phyloP scores from a whole-genome alignment of 2,888 invertebrate genomes.

The Hipparchia sbordonii region DNA sequence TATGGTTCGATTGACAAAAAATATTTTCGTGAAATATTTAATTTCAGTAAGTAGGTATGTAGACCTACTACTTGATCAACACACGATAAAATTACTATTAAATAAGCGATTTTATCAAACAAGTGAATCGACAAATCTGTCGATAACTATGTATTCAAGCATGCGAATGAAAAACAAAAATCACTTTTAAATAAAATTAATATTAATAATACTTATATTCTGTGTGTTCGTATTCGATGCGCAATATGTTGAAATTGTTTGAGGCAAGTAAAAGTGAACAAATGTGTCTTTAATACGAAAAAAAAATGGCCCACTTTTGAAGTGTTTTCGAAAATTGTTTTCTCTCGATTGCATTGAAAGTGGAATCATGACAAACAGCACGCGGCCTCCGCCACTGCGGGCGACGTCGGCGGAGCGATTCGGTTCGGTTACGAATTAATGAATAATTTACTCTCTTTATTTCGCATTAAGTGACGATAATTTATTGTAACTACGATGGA shows the following conservation, averaged over 20 bases:
- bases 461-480: constrained; percentile 80
- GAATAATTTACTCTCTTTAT: constrained; percentile 68
- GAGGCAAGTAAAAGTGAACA: background rate
- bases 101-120: too few relatives aligned
- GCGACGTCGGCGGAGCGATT: constrained; percentile 30
- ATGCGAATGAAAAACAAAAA: too few relatives aligned
- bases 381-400: constrained; percentile 44
- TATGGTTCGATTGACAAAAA: background rate
- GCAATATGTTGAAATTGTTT: background rate
- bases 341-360: constrained; percentile 23
- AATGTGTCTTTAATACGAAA: constrained; percentile 28
- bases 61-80: too few relatives aligned
- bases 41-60: too few relatives aligned
- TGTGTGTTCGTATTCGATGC: too few relatives aligned
- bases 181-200: too few relatives aligned
- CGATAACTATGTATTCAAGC: background rate
- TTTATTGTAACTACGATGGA: constrained; percentile 82
- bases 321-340: constrained; percentile 20
- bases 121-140: too few relatives aligned
- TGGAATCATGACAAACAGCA: constrained; percentile 62
- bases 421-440: constrained; percentile 70
- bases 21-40: too few relatives aligned
- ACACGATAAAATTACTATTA: too few relatives aligned
- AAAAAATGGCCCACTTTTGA: constrained; percentile 21
- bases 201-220: too few relatives aligned